phyloP scores from a whole-genome alignment of 2,797 vertebrate species.

The Arnoldichthys spilopterus region DNA sequence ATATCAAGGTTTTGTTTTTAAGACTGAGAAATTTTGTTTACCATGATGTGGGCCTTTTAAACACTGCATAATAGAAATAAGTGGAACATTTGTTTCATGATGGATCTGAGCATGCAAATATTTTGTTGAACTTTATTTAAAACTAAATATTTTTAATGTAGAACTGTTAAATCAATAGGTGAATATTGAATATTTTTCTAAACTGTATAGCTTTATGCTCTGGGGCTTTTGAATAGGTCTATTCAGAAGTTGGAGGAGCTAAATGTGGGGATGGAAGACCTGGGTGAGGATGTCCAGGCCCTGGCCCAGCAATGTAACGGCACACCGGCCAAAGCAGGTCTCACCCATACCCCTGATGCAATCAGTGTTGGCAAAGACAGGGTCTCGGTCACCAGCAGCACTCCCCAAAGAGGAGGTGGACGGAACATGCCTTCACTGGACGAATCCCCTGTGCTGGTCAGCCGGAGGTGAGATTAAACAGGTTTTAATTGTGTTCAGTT shows the following conservation, averaged over 20 bases:
- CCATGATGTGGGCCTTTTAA: too few species aligned
- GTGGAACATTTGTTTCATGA: too few species aligned
- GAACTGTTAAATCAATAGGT: neutral
- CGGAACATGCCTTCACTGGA: slow-evolving; percentile 81
- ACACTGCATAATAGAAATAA: too few species aligned
- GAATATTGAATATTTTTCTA: neutral
- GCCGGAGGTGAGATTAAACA: slow-evolving; percentile 76
- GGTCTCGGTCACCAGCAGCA: slow-evolving; percentile 77
- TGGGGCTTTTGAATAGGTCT: slow-evolving; percentile 76
- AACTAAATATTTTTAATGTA: neutral
- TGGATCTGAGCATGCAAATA: too few species aligned
- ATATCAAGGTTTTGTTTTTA: too few species aligned
- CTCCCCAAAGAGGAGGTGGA: slow-evolving; percentile 75
- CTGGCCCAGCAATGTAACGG: slow-evolving; percentile 85
- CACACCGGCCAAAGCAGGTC: slow-evolving; percentile 66
- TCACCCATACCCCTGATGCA: slow-evolving; percentile 67
- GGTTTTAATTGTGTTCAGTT: neutral
- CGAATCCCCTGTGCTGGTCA: slow-evolving; percentile 84
- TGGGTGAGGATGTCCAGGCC: slow-evolving; percentile 84
- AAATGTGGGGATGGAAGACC: slow-evolving; percentile 90
- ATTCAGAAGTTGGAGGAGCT: slow-evolving; percentile 96
- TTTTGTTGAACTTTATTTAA: neutral
- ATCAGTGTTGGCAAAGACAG: slow-evolving; percentile 66
- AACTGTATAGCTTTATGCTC: neutral
- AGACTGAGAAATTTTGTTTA: too few species aligned